Base-by-base conservation (phyloP, 2,113 vertebrate species). In the Centrocercus urophasianus region DNA sequence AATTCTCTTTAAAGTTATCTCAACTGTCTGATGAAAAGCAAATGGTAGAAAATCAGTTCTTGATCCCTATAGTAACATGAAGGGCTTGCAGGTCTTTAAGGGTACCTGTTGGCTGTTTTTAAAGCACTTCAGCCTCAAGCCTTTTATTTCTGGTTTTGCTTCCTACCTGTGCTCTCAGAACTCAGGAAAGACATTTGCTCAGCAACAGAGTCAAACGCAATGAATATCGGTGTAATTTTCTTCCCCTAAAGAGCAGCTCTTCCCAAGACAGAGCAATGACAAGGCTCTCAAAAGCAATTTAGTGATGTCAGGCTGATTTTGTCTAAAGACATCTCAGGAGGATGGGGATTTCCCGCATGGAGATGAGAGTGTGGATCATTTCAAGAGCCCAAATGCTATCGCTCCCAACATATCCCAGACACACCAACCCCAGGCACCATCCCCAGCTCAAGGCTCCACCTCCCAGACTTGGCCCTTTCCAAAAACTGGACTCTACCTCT, bases 1-100 rank as follows among this genome's bases (percentile, higher is more conserved):
- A 94, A 95, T 76, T 91, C 94, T 93, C 91, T 94, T 93, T 67
- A 82, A 95, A 96, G 89, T 91, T 90, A 83, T 88, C 91, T 90
- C 52, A 43, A 38, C 72, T n/a, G 60, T 20, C 82, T 83, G 84
- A 93, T 42, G 52, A 86, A 95, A 95, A 92, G 83, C 85, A 96
- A 96, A 93, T 57, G 73, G 76, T 60, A 89, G 83, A 86, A 79
- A 84, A 93, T 87, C 90, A 78, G 80, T 75, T 88, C 83, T 95
- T 91, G 73, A 96, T 89, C 77, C 86, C 69, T 69, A 59, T 0
- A 80, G 91, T 61, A 86, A 93, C 45, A 78, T 0, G 0, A 5
- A 84, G 56, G 65, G 81, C 52, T 63, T 50, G 54, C 45, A 83
- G 36, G 84, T 65, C 71, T 47, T 85, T 88, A 67, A 70, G 30